phyloP scores from a whole-genome alignment of 2,888 invertebrate genomes.

The Lepidocyrtinus sp. region DNA sequence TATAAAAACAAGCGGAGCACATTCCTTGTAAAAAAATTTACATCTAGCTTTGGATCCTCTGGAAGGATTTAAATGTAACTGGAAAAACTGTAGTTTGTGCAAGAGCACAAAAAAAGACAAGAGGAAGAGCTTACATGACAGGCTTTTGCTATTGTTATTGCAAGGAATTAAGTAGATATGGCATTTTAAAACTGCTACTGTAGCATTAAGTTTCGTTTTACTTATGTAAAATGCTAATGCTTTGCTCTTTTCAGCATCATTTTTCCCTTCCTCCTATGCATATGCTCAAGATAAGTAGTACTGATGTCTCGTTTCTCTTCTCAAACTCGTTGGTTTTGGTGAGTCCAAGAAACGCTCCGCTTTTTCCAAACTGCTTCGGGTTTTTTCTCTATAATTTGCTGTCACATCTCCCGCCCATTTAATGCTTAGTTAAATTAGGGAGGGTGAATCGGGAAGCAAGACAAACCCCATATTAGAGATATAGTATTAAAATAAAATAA shows the following conservation, averaged over 20 bases:
- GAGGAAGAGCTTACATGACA: slow-evolving; percentile 23
- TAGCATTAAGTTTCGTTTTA: slow-evolving; percentile 41
- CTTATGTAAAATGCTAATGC: slow-evolving; percentile 13
- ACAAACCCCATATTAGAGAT: slow-evolving; percentile 28
- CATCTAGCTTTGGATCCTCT: no score
- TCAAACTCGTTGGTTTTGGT: neutral
- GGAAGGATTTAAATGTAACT: no score
- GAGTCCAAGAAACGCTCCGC: neutral
- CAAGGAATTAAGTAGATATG: slow-evolving; percentile 38
- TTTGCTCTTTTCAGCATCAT: slow-evolving; percentile 12
- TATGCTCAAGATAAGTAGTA: neutral
- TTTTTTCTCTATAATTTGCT: slow-evolving; percentile 45
- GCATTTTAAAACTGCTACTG: slow-evolving; percentile 45
- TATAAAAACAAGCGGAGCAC: neutral
- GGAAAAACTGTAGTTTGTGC: no score
- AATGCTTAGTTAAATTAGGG: slow-evolving; percentile 49
- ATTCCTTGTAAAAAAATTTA: neutral
- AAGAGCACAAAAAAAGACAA: neutral
- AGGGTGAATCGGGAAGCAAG: slow-evolving; percentile 24
- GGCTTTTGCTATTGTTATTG: slow-evolving; percentile 25
- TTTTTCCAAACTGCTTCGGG: slow-evolving; percentile 1
- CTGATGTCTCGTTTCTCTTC: neutral
- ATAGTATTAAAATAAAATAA: neutral
- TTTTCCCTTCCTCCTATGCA: neutral
- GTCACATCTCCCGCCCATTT: slow-evolving; percentile 46